Percentiles rank a stretch among this genome's conserved stretches.
Evolutionary conservation across 2,113 vertebrate species (phyloP).

Genomic region (Pitta sordida): DNA sequence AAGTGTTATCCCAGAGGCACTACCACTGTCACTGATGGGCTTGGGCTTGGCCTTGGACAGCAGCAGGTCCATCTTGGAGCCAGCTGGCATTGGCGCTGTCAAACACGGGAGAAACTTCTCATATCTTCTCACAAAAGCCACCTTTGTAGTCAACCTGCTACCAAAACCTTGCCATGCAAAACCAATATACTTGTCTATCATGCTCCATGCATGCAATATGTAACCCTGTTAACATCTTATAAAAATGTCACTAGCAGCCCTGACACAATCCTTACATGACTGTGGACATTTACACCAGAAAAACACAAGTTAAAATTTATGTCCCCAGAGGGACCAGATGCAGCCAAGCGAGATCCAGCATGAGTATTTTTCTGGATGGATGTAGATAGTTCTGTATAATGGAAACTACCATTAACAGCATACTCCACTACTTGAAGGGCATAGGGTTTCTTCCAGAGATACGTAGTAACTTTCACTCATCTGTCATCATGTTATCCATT

Average conservation of each 20-base stretch:
- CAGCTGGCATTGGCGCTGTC: background rate
- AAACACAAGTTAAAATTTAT: background rate
- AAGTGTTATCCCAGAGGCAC: background rate
- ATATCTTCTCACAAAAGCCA: background rate
- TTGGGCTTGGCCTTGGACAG: background rate
- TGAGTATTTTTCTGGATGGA: background rate
- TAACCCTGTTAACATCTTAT: background rate
- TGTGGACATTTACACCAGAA: background rate
- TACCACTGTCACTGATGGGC: background rate
- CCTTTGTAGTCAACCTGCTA: background rate
- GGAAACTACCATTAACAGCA: background rate
- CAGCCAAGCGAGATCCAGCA: background rate
- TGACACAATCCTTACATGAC: background rate
- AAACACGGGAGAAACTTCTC: background rate
- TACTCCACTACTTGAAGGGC: background rate
- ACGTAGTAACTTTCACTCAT: background rate
- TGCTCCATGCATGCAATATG: too few species aligned
- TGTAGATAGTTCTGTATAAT: background rate
- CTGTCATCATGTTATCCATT: background rate
- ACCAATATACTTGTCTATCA: rapidly evolving
- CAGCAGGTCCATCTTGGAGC: background rate
- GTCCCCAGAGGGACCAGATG: background rate
- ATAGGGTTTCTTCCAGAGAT: background rate
- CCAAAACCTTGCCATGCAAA: background rate
- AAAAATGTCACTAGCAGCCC: background rate